phyloP scores from a whole-genome alignment of 2,113 vertebrate genomes.

The Clinocottus analis region DNA sequence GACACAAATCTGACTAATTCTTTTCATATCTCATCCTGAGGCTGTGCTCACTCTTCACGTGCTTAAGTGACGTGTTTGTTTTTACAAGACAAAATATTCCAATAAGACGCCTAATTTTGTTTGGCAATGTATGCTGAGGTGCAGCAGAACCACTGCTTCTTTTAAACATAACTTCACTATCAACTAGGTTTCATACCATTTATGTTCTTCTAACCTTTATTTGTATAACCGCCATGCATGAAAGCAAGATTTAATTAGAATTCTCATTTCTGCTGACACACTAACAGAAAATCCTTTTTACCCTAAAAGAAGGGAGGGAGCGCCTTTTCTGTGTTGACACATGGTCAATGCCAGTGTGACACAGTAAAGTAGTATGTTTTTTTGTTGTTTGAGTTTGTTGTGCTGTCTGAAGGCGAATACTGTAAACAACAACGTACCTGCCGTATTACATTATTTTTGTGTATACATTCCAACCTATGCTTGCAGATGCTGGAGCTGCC shows the following conservation, averaged over 20 bases:
- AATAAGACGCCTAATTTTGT: conserved; percentile 18
- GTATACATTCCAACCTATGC: conserved; percentile 64
- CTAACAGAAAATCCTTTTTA: conserved; percentile 12
- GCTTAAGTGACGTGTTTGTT: conserved; percentile 30
- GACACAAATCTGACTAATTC: conserved; percentile 39
- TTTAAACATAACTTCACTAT: not conserved
- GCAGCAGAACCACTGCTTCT: conserved; percentile 16
- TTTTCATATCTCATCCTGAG: conserved; percentile 27
- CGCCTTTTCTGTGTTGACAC: conserved; percentile 30
- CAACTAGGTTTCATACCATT: not conserved
- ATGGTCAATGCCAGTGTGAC: conserved; percentile 1
- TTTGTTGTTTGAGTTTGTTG: conserved; percentile 25
- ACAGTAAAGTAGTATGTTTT: conserved; percentile 23
- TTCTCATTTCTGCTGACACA: conserved; percentile 10
- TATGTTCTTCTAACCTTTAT: conserved; percentile 1
- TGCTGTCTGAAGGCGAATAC: conserved; percentile 31
- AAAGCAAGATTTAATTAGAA: not conserved
- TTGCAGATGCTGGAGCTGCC: conserved; percentile 52
- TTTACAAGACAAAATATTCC: conserved; percentile 35
- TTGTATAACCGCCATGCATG: not conserved
- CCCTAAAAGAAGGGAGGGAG: conserved; percentile 45
- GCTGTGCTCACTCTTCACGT: conserved; percentile 3
- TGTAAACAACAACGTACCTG: conserved; percentile 23
- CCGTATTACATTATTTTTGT: conserved; percentile 22
- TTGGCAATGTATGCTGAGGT: conserved; percentile 7